phyloP scores from a whole-genome alignment of 2,888 invertebrate species.

The Epinotia ramella region DNA sequence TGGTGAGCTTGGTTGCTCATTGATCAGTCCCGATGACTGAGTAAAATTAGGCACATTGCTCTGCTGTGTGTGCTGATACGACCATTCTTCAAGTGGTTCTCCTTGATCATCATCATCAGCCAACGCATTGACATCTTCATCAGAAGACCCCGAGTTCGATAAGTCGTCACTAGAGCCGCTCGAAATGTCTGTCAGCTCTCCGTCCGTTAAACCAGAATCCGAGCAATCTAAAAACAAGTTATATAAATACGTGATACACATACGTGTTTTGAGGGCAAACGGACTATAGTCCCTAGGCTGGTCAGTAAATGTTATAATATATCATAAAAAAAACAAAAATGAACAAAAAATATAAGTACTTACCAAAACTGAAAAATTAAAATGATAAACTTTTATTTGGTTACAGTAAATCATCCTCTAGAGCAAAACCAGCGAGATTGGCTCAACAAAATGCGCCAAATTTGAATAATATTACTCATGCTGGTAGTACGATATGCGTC shows the following conservation, averaged over 20 bases:
- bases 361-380: too few relatives aligned
- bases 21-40: background rate
- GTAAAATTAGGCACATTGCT: background rate
- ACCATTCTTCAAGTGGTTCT: background rate
- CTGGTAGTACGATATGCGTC: too few relatives aligned
- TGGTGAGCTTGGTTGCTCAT: background rate
- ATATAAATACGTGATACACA: background rate
- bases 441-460: too few relatives aligned
- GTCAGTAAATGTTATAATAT: too few relatives aligned
- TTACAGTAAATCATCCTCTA: too few relatives aligned
- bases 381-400: too few relatives aligned
- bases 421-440: too few relatives aligned
- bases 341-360: too few relatives aligned
- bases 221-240: conserved; percentile 1
- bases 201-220: background rate
- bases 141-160: background rate
- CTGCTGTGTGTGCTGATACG: background rate
- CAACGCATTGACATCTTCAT: background rate
- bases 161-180: background rate
- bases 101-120: background rate
- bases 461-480: too few relatives aligned
- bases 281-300: background rate
- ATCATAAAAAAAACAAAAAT: too few relatives aligned
- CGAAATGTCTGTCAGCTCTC: conserved; percentile 1
- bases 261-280: background rate